Conservation (phyloP, 1,140 invertebrate genomes). For the Philopotamus ludificatus region DNA sequence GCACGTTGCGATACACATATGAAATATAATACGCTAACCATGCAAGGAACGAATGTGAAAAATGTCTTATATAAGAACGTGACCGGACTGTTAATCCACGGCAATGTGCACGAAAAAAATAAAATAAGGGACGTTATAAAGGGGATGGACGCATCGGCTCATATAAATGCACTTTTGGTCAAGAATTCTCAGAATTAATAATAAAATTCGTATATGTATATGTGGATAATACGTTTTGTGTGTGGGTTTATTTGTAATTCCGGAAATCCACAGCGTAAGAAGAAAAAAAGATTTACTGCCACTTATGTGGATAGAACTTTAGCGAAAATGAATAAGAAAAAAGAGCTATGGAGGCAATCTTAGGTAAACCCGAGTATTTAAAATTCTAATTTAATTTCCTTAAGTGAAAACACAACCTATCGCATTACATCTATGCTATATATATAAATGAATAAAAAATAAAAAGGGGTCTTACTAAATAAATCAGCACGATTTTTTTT, state of each 20-base stretch:
- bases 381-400: slow-evolving; percentile 35
- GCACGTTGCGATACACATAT: not conserved
- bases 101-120: slow-evolving; percentile 17
- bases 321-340: not conserved
- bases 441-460: too few relatives aligned
- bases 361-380: slow-evolving; percentile 32
- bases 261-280: too few relatives aligned
- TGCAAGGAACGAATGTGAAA: slow-evolving; percentile 13
- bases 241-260: too few relatives aligned
- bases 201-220: too few relatives aligned
- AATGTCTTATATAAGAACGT: slow-evolving; percentile 27
- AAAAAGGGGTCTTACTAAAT: too few relatives aligned
- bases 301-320: not conserved
- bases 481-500: too few relatives aligned
- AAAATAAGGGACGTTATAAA: too few relatives aligned
- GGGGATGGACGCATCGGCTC: too few relatives aligned
- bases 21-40: not conserved
- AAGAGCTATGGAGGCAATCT: slow-evolving; percentile 1
- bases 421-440: too few relatives aligned
- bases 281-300: not conserved
- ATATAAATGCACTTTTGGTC: too few relatives aligned
- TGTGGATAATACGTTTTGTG: too few relatives aligned
- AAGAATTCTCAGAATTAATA: too few relatives aligned
- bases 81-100: slow-evolving; percentile 15
- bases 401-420: slow-evolving; percentile 27